A percentile compares a stretch with the other conserved stretches of the same genome.
phyloP scores from a whole-genome alignment of 2,113 vertebrate genomes.

The Eolophus roseicapilla region DNA sequence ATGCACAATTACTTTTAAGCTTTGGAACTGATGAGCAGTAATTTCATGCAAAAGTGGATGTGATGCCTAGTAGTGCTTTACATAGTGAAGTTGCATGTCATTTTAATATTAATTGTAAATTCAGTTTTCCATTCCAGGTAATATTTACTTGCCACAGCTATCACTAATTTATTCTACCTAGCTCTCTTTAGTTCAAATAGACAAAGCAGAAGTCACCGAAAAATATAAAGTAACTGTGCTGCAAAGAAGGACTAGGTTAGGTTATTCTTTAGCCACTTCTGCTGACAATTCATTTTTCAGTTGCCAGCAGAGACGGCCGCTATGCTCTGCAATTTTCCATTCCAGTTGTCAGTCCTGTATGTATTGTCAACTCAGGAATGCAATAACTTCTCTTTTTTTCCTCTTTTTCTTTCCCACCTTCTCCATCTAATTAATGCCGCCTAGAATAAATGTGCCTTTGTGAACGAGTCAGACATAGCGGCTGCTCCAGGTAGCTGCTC shows the following conservation, averaged over 20 bases:
- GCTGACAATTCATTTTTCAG: not conserved
- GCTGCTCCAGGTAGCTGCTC: not conserved
- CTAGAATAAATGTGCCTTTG: conserved; percentile 35
- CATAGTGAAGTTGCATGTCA: not conserved
- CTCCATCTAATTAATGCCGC: conserved; percentile 15
- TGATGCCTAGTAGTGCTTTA: not conserved
- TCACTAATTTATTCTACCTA: not conserved
- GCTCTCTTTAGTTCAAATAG: not conserved
- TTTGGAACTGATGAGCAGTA: not conserved
- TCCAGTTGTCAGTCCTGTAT: not conserved
- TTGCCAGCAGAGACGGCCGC: not conserved
- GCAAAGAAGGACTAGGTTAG: not conserved
- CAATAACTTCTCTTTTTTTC: conserved; percentile 35
- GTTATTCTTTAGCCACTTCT: not conserved
- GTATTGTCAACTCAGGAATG: conserved; percentile 26
- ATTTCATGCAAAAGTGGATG: not conserved
- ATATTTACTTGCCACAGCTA: not conserved
- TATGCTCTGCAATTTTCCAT: conserved; percentile 11
- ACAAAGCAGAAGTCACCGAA: not conserved
- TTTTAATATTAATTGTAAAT: not conserved
- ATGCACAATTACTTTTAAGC: not conserved
- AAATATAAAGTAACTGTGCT: not conserved
- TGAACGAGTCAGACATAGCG: not conserved
- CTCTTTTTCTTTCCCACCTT: not conserved
- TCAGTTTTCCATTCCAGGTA: not conserved